Base-by-base conservation (phyloP, 2,797 vertebrate genomes). In the Sarcoramphus papa region DNA sequence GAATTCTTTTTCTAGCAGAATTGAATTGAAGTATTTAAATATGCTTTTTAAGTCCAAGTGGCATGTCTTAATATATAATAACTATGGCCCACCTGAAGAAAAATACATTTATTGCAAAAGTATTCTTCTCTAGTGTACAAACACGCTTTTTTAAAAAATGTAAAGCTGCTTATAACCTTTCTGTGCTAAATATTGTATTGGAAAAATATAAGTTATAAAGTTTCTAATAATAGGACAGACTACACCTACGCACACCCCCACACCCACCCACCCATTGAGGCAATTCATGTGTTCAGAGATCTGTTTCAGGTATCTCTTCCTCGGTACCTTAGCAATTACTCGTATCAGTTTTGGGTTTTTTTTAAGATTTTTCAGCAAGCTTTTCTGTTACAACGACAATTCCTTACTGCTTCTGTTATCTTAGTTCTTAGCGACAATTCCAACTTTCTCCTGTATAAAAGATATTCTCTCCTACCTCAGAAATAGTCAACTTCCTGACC, bases 301-400 rank as follows among this genome's bases (percentile, higher is more conserved):
- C 37, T 62, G 7, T 84, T 73, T 54, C 33, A 27, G 12, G 5
- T 72, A 33, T 56, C 6, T 60, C 27, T 85, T 91, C 16, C 21
- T 84, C 0, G 0, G 7, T 50, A 37, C 13, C 15, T 75, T 67
- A 33, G 19, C 25, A 85, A 69, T 63, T 73, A 47, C 3, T n/a
- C 2, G 5, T 57, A 18, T 10, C 14, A 73, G 5, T 24, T 57
- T 37, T 15, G 10, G 5, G 0, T 0, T 4, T 43, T 80, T 25
- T 11, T 21, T 56, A 63, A 7, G 48, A 41, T 12, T 73, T 91
- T 83, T 77, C 51, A 59, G 33, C 6, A 22, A 48, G 6, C 3
- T 86, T 63, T 94, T 86, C 43, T 56, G 12, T 51, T 59, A 21
- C 30, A 75, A 20, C 31, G 8, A 14, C 16, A 75, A 41, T 72